Evolutionary conservation across 2,888 invertebrate genomes (phyloP), one percentile per base, ranked within the genome.

Genomic region (Caenorhabditis sulstoni): DNA sequence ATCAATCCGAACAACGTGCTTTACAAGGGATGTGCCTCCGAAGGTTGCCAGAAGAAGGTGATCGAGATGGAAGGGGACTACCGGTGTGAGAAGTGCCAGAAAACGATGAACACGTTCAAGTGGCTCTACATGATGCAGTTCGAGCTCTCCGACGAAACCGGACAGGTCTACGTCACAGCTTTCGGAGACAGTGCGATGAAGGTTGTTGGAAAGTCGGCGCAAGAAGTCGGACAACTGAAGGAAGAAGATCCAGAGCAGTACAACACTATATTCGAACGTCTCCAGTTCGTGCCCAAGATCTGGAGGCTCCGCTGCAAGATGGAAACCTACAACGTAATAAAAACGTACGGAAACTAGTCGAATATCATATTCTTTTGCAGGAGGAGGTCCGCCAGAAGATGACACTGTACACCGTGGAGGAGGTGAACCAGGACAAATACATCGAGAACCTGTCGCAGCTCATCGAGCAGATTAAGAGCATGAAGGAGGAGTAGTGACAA

Each of bases 81-180:
- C 91, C 93, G 96, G 64, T 99, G 99, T 91, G 98, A 98, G 91
- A 98, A 98, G 91, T 99, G 99, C 91, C 93, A 94, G 88, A 92
- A 93, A 66, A 95, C 95, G 83, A 95, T 93, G 90, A 94, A 94
- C 0, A 94, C 94, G 85, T 97, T 94, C 91, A 95, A 95, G 89
- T 83, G 80, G 75, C 58, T 76, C 22, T 84, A 86, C 73, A 85
- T 85, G 78, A 67, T 86, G 64, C 90, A 96, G 95, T 93, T 94
- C 84, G 95, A 94, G 89, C 92, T 98, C 67, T 94, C 94, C 0
- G 98, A 99, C 91, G 94, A 94, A 91, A 94, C 95, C 1, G 95
- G 94, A 61, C 94, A 94, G 91, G 94, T 94, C 84, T 97, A 97
- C 94, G 94, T 94, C 9, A 97, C 96, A 1, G 94, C 95, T 81